Evolutionary conservation across 2,113 vertebrate genomes (phyloP), one percentile per base, ranked within the genome.

Genomic region (Bubalus kerabau): DNA sequence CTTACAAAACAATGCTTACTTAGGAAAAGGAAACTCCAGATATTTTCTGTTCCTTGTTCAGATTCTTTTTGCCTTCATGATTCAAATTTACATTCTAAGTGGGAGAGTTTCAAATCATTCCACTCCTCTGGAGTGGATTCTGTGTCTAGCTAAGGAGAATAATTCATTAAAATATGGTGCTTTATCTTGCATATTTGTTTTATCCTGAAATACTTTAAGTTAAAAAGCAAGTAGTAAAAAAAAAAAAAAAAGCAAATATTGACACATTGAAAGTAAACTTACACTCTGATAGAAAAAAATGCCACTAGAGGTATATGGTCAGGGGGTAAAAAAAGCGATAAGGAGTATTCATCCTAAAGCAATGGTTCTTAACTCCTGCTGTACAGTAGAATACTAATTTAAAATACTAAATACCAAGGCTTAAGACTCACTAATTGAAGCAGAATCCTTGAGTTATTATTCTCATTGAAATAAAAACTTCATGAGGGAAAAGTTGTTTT

Each of bases 21-120:
- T 90, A 6, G 86, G 40, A 92, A 92, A 90, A 57, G 54, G 28
- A 98, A 97, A 96, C 64, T 90, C 80, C 19, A 95, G 32, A 87
- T 46, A 90, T 56, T 97, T 97, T 97, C 74, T 95, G 85, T 94
- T 97, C 64, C 94, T 80, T 91, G 15, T 96, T 93, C 92, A 88
- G 67, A 94, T 74, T 74, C 7, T 87, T 84, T 88, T 88, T 92
- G 32, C n/a, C 52, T 89, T 95, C 52, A 88, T 28, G 46, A 87
- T 96, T 94, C 83, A 96, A 92, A 91, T 87, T 74, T 97, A 82
- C 87, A 92, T 90, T 87, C 11, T 76, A 94, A 87, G 21, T 90
- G 52, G 74, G 43, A 96, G 64, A 30, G 83, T 76, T 89, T 89
- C 64, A 95, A 93, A 95, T 83, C 64, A 21, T 14, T 85, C 50